Evolutionary conservation across 2,797 vertebrate species (phyloP).

Genomic region (Helostoma temminkii): DNA sequence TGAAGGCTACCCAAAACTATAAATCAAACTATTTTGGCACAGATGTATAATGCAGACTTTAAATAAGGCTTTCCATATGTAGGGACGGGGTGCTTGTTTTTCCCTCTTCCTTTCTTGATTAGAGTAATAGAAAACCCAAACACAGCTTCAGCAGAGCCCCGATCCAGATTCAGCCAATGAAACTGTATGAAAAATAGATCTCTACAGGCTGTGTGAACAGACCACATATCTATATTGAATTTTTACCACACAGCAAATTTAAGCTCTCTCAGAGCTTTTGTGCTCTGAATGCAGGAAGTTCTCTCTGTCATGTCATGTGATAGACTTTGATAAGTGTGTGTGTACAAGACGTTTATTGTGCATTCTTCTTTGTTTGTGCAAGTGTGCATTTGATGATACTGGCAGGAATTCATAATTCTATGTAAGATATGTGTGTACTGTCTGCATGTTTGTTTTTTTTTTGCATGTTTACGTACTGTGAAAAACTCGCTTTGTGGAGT

Average conservation of each 20-base stretch:
- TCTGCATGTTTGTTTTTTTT: constrained; percentile 17
- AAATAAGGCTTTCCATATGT: constrained; percentile 31
- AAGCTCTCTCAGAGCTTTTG: constrained; percentile 36
- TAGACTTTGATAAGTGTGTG: constrained; percentile 6
- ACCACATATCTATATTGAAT: constrained; percentile 66
- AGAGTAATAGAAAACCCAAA: constrained; percentile 52
- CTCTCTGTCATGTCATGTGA: not conserved
- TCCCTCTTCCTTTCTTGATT: constrained; percentile 47
- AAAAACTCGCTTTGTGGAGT: constrained; percentile 36
- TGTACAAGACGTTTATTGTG: constrained; percentile 1
- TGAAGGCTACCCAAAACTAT: constrained; percentile 5
- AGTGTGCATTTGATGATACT: not conserved
- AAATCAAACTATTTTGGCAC: constrained; percentile 15
- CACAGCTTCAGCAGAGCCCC: constrained; percentile 28
- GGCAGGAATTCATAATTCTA: not conserved
- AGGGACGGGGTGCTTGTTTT: constrained; percentile 17
- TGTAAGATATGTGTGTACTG: not conserved
- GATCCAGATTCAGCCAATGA: constrained; percentile 37
- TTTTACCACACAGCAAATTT: constrained; percentile 56
- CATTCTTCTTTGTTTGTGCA: constrained; percentile 2
- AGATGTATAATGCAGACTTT: constrained; percentile 1
- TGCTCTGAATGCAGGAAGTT: constrained; percentile 29
- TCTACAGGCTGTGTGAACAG: constrained; percentile 51
- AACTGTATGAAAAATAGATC: constrained; percentile 59
- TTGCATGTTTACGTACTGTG: constrained; percentile 26